phyloP scores from a whole-genome alignment of 1,140 invertebrate species.

The Zaprionus gabonicus region DNA sequence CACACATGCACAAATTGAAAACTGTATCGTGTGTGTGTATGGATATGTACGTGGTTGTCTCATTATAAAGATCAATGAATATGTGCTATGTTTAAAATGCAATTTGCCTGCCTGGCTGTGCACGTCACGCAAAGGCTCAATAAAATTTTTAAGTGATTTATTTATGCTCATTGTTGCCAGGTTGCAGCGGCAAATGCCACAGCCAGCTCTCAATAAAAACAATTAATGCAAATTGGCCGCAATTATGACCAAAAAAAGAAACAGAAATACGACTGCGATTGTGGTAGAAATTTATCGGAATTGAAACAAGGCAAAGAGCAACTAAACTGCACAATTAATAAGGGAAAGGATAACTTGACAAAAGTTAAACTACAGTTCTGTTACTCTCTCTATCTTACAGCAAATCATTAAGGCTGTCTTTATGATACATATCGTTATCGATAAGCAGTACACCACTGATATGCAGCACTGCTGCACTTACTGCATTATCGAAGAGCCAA shows the following conservation, averaged over 20 bases:
- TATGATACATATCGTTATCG: too few species aligned
- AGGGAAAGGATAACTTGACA: too few species aligned
- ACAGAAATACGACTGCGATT: neutral
- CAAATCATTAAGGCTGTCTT: too few species aligned
- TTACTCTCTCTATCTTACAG: neutral
- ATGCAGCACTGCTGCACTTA: neutral
- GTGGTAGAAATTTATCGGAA: neutral
- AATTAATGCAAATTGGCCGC: slow-evolving; percentile 70
- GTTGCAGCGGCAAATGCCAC: slow-evolving; percentile 16
- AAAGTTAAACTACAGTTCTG: neutral
- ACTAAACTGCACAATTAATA: neutral
- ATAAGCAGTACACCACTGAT: too few species aligned
- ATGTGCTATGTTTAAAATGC: slow-evolving; percentile 59
- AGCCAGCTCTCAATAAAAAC: slow-evolving; percentile 64
- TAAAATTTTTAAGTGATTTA: slow-evolving; percentile 74
- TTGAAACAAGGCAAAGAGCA: neutral
- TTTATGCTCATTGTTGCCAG: slow-evolving; percentile 64
- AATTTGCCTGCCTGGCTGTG: slow-evolving; percentile 48
- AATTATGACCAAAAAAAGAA: slow-evolving; percentile 54
- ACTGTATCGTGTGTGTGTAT: slow-evolving; percentile 25
- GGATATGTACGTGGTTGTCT: neutral
- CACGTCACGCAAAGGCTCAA: slow-evolving; percentile 44
- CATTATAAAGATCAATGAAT: slow-evolving; percentile 9
- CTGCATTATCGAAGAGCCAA: neutral
- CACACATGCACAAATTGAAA: slow-evolving; percentile 37